Percentiles rank a stretch among this genome's conserved stretches.
These are phyloP conservation scores for Protosalanx chinensis DNA, from an alignment of 2,797 vertebrate species.

Conservation along the genomic window DNA sequence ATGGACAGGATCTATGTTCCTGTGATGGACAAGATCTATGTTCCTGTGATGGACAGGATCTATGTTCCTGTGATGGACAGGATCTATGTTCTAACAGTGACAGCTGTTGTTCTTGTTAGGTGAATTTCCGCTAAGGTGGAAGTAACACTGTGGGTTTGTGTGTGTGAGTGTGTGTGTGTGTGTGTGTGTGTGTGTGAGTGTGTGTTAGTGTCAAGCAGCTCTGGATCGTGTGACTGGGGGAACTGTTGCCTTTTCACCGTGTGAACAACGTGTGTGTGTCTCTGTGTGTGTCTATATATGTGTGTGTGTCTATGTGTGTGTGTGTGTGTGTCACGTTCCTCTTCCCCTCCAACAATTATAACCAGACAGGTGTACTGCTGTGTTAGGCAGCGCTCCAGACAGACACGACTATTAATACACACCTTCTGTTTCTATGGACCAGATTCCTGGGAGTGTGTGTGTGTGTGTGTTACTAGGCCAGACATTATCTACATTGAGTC, in stretches of 20 bases:
- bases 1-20: neutral
- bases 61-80: neutral
- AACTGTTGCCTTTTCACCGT: constrained; percentile 32
- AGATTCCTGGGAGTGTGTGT: constrained; percentile 1
- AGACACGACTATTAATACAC: too few relatives aligned
- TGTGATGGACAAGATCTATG: neutral
- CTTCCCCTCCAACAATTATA: constrained; percentile 27
- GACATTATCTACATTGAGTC: too few relatives aligned
- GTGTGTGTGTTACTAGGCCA: neutral
- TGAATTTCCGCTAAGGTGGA: neutral
- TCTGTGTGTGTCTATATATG: too few relatives aligned
- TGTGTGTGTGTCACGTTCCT: constrained; percentile 17
- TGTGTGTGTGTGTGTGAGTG: constrained; percentile 8
- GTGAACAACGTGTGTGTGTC: too few relatives aligned
- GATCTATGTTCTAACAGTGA: neutral
- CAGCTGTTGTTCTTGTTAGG: neutral
- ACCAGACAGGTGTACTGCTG: constrained; percentile 37
- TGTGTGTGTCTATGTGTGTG: too few relatives aligned
- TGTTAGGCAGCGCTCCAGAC: neutral
- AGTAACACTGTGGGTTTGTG: neutral
- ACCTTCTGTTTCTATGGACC: too few relatives aligned
- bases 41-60: neutral
- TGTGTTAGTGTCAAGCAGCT: neutral
- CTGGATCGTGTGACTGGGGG: neutral
- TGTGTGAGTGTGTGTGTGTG: constrained; percentile 9